Base-by-base conservation (phyloP, 2,888 invertebrate species). In the Cheilosia variabilis region DNA sequence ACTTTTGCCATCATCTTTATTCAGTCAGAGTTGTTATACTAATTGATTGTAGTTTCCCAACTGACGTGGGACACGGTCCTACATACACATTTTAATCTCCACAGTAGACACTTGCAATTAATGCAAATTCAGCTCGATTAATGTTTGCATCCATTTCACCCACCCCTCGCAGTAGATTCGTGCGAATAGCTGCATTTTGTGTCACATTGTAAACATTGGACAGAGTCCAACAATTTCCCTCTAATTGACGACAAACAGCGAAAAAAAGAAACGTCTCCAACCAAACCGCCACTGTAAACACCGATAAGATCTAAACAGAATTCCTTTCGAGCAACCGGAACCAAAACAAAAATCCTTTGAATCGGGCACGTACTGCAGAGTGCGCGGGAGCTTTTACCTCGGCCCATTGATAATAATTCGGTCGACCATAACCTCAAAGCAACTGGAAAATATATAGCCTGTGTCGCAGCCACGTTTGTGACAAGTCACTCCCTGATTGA, bases 401-500 rank as follows among this genome's bases (percentile, higher is more conserved):
- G 34, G 19, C 65, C 43, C 45, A 55, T 66, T 55, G 72, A 78
- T 66, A 83, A 78, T 72, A 83, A 78, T 66, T 60, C 68, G 57
- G 73, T 83, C 60, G 47, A 62, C 82, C 82, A 53, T 75, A 71
- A 72, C 77, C 66, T 71, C 27, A 68, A 71, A 63, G 65, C 72
- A 71, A 55, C 53, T 50, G 27, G 37, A 53, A 82, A 34, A 37
- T 55, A 19, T 37, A 37, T 55, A 50, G 4, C 43, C 43, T 50
- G 22, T 45, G 50, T 17, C 50, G 47, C 27, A 27, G 27, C 27
- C 0, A 27, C 6, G 27, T 27, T 43, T 52, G 43, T 60, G 65
- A 72, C 82, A 82, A 77, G 82, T 82, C 72, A 66, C 78, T 73
- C 63, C 83, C 57, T 62, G 41, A 53, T 65, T 19, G 57, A 52